Percentiles rank a stretch among this genome's conserved stretches.
Conservation (phyloP, 2,797 vertebrate genomes). For the Diplodus sargus region DNA sequence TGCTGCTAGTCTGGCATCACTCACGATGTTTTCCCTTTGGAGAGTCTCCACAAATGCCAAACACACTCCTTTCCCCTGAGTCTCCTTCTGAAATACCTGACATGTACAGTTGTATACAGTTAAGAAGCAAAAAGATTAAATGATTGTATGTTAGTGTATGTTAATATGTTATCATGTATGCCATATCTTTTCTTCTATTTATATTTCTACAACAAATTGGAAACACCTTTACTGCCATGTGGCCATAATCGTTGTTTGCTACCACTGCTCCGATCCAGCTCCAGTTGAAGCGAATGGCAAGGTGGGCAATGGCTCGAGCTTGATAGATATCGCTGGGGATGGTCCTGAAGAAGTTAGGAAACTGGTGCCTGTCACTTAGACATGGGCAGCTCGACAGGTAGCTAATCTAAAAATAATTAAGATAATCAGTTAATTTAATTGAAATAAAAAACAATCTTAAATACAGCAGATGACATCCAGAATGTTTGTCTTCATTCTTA, state of each 20-base stretch:
- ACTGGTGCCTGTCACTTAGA: constrained; percentile 31
- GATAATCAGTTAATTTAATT: neutral
- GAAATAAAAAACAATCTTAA: neutral
- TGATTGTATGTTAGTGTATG: too few species aligned
- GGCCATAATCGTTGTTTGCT: constrained; percentile 71
- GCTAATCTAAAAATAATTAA: constrained; percentile 65
- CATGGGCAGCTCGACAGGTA: constrained; percentile 67
- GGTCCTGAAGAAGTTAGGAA: constrained; percentile 56
- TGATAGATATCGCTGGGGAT: constrained; percentile 73
- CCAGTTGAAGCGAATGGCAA: constrained; percentile 74
- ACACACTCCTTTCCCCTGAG: constrained; percentile 71
- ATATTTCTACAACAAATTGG: too few species aligned
- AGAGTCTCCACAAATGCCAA: constrained; percentile 81
- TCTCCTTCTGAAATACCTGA: constrained; percentile 79
- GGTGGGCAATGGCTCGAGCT: constrained; percentile 71
- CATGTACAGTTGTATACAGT: neutral
- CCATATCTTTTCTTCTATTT: too few species aligned
- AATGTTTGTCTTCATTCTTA: neutral
- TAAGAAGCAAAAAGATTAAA: neutral
- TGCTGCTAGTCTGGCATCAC: constrained; percentile 72
- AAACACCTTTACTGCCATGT: constrained; percentile 59
- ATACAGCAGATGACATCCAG: neutral
- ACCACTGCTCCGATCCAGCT: constrained; percentile 71
- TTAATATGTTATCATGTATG: neutral
- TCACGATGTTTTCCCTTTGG: constrained; percentile 68